Evolutionary conservation across 2,888 invertebrate species (phyloP), one percentile per base, ranked within the genome.

Genomic region (Oscheius myriophilus): DNA sequence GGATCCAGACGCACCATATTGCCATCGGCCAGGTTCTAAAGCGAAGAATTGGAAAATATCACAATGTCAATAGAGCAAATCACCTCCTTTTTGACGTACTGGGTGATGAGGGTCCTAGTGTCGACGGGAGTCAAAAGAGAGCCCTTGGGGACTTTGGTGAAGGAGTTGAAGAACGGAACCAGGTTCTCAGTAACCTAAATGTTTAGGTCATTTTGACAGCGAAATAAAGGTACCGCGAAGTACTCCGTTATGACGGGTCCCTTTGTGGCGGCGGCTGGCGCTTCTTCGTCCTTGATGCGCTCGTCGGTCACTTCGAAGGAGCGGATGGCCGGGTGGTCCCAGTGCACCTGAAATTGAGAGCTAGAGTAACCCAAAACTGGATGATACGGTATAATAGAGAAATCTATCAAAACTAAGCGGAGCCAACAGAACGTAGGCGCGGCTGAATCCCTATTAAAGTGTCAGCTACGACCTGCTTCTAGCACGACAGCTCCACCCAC

Each of bases 61-160:
- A 58, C 9, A 7, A n/a, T 21, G 26, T 4, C 26, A 11, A 21
- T 18, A 11, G 25, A 55, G 18, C 12, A 53, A 49, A 65, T 45
- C 43, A 80, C 80, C 63, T 78, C 70, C 9, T 69, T 65, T 55
- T 80, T 81, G 45, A 81, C 76, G 64, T 81, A 81, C 41, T 68
- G 70, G 0, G 79, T 76, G 39, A 79, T 43, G 14, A 70, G 45
- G 11, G 75, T 73, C 25, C 71, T 52, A 18, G 69, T 62, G 23
- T 80, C 67, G 46, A 72, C 71, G 18, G 64, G 49, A 33, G 74
- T 68, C 39, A 84, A n/a, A 45, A 82, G 55, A 33, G 80, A 82
- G 16, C 83, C 83, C 67, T 82, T 67, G 42, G 63, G 26, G n/a
- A 55, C 39, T 12, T 18, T 39, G 2, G 49, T 26, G 16, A 69